Conservation (phyloP, 2,888 invertebrate species). For the Acronicta alni region DNA sequence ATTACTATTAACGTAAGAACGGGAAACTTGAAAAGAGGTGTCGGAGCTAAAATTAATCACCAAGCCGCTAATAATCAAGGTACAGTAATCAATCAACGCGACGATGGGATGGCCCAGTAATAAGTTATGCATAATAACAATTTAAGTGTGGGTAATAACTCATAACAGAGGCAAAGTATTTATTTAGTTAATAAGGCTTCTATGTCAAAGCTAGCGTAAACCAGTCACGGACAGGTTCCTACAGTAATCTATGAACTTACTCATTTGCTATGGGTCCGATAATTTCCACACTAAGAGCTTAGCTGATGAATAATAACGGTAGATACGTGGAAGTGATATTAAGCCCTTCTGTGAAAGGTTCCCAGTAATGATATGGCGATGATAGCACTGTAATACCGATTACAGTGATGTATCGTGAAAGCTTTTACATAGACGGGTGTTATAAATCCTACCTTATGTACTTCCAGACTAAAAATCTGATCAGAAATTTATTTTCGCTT, state of each 20-base stretch:
- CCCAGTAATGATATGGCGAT: conserved; percentile 25
- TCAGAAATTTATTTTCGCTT: too few relatives aligned
- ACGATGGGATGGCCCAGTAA: conserved; percentile 23
- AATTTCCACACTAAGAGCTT: conserved; percentile 72
- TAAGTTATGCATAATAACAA: conserved; percentile 46
- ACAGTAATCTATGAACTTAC: conserved; percentile 65
- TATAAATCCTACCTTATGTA: not conserved
- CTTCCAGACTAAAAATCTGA: not conserved
- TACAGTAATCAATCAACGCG: conserved; percentile 45
- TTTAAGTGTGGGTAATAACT: conserved; percentile 45
- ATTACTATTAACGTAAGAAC: conserved; percentile 18
- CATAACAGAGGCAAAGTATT: conserved; percentile 44
- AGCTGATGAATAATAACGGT: conserved; percentile 66
- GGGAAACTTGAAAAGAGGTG: conserved; percentile 37
- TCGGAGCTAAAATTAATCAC: conserved; percentile 40
- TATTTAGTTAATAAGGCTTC: conserved; percentile 60
- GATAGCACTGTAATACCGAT: conserved; percentile 8
- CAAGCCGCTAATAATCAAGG: conserved; percentile 33
- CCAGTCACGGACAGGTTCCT: conserved; percentile 66
- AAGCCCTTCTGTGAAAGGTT: conserved; percentile 29
- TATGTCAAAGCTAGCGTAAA: conserved; percentile 72
- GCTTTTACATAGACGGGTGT: not conserved
- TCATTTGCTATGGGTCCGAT: conserved; percentile 63
- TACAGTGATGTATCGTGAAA: conserved; percentile 5
- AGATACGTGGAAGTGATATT: conserved; percentile 49